Percentiles rank a stretch among this genome's conserved stretches.
These are phyloP conservation scores for Hepsetus odoe DNA, from an alignment of 2,113 vertebrate species.

Conservation along the genomic window DNA sequence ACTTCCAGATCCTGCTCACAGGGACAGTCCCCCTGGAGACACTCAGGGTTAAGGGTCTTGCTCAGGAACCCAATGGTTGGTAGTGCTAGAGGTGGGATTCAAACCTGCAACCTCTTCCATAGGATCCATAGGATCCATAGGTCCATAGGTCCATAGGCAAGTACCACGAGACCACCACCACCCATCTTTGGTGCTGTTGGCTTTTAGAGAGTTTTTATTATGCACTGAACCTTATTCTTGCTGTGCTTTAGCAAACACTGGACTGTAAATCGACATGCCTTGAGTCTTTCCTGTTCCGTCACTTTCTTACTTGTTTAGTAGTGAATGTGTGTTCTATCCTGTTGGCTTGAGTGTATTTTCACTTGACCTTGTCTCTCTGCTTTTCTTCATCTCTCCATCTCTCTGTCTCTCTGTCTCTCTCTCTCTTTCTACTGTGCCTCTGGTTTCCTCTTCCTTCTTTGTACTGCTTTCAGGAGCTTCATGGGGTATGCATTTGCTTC, in stretches of 20 bases:
- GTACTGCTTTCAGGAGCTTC: slow-evolving; percentile 94
- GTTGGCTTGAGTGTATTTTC: slow-evolving; percentile 17
- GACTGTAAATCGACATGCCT: too few relatives aligned
- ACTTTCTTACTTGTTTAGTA: slow-evolving; percentile 11
- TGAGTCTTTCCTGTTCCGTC: slow-evolving; percentile 5
- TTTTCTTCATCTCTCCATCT: slow-evolving; percentile 25
- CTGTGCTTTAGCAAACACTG: slow-evolving; percentile 19
- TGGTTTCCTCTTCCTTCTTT: slow-evolving; percentile 65
- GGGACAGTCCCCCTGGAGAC: too few relatives aligned
- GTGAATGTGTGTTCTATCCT: slow-evolving; percentile 16
- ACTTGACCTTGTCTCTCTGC: slow-evolving; percentile 22
- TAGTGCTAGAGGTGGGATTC: too few relatives aligned
- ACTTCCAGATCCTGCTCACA: too few relatives aligned
- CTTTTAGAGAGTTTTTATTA: too few relatives aligned
- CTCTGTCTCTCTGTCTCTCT: slow-evolving; percentile 30
- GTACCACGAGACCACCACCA: too few relatives aligned
- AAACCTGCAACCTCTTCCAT: too few relatives aligned
- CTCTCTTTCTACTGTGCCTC: slow-evolving; percentile 35
- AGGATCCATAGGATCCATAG: too few relatives aligned
- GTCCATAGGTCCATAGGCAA: too few relatives aligned
- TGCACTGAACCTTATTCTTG: neutral
- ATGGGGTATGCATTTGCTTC: slow-evolving; percentile 88
- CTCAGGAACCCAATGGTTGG: too few relatives aligned
- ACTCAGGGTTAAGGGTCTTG: too few relatives aligned
- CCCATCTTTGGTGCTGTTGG: too few relatives aligned